Base-by-base conservation (phyloP, 92 coral and sea anemone species). In the Blastomussa wellsi region DNA sequence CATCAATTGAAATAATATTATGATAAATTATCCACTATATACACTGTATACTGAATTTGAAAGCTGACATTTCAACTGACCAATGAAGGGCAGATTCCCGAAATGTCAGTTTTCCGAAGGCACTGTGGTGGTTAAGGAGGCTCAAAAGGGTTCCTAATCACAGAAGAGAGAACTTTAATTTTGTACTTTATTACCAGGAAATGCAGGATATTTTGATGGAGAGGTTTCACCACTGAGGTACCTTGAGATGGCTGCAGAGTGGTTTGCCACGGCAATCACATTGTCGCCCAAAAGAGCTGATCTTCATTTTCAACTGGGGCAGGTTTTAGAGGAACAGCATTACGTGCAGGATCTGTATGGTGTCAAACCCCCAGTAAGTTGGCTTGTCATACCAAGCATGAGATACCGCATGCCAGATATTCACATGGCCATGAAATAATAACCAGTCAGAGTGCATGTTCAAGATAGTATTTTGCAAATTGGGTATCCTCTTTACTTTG, bases 201-300 rank as follows among this genome's bases (percentile, higher is more conserved):
- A 86, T 89, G 93, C 98, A 49, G 98, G 96, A 24, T 96, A 92
- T 80, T 94, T 78, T 86, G 86, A 70, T 72, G 95, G 99, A 13
- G 91, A 91, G 26, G 86, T 91, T 37, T 91, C 96, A 19, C 99
- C 99, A 35, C 81, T 91, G 47, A 88, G 84, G 74, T 80, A 80
- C 71, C 96, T 96, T 20, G 94, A 94, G 67, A 84, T 77, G 85
- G 97, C 99, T 36, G 92, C 96, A 0, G 99, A 96, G 82, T 84
- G 92, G 92, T 89, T 85, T 91, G 96, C 99, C 16, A 94, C 99
- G 57, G 98, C 99, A 33, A 91, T 94, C 67, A 96, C 86, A 82
- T 77, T 96, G 29, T 83, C 98, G 29, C 98, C 99, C 11, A 96
- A 94, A 80, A 89, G 91, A 84, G 98, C 91, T 33, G 93, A 87